Conservation (phyloP, 1,140 invertebrate genomes). For the Platyscapa corneri region DNA sequence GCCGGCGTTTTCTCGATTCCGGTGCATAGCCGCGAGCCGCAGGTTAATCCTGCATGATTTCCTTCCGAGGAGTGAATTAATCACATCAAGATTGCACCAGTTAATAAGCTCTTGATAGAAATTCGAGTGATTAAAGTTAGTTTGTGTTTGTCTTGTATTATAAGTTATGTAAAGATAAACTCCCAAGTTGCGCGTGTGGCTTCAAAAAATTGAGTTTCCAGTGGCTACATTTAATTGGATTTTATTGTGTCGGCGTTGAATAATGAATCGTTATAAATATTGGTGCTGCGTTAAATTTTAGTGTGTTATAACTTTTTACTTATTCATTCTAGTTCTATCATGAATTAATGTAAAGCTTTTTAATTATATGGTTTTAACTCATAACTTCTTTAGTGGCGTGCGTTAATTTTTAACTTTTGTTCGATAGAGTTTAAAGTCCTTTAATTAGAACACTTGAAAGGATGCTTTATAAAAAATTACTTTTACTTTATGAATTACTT, state of each 20-base stretch:
- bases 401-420: background rate
- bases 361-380: background rate
- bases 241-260: background rate
- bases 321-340: background rate
- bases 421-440: background rate
- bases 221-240: background rate
- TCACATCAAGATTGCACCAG: background rate
- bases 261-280: background rate
- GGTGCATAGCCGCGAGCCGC: background rate
- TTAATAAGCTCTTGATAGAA: background rate
- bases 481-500: background rate
- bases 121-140: background rate
- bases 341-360: slow-evolving; percentile 5
- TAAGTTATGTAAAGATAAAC: background rate
- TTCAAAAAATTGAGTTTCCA: background rate
- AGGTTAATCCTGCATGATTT: background rate
- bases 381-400: background rate
- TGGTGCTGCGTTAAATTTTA: background rate
- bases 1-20: background rate
- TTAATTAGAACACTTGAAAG: slow-evolving; percentile 5
- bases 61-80: background rate
- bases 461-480: background rate
- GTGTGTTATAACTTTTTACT: background rate
- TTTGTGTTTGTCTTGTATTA: background rate
- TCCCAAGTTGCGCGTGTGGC: background rate